A percentile compares a stretch with the other conserved stretches of the same genome.
Evolutionary conservation across 1,140 invertebrate species (phyloP).

Genomic region (Ylistrum balloti): DNA sequence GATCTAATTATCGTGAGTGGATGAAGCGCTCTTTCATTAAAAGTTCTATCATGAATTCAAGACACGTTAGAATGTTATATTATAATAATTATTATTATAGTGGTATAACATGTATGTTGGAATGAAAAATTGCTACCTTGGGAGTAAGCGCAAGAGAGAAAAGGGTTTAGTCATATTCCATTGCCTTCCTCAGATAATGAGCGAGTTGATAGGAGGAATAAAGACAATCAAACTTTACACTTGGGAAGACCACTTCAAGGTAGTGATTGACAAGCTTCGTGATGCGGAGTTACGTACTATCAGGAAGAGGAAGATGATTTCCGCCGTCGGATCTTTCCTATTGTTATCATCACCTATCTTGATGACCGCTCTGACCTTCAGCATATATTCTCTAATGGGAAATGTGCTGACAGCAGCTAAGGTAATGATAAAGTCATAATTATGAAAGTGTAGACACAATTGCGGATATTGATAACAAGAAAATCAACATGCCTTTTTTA

Average conservation of each 20-base stretch:
- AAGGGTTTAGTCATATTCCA: not conserved
- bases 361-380: not conserved
- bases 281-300: not conserved
- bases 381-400: not conserved
- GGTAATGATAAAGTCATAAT: too few relatives aligned
- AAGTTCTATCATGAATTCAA: too few relatives aligned
- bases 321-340: not conserved
- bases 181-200: not conserved
- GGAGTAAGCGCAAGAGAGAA: too few relatives aligned
- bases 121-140: too few relatives aligned
- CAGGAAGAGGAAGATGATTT: not conserved
- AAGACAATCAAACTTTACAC: constrained; percentile 6
- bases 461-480: too few relatives aligned
- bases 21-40: too few relatives aligned
- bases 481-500: too few relatives aligned
- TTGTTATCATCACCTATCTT: not conserved
- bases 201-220: not conserved
- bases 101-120: too few relatives aligned
- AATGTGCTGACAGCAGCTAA: not conserved
- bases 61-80: too few relatives aligned
- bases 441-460: too few relatives aligned
- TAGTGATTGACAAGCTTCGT: not conserved
- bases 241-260: not conserved
- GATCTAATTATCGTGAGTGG: too few relatives aligned
- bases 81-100: too few relatives aligned